A percentile compares a stretch with the other conserved stretches of the same genome.
Evolutionary conservation across 2,888 invertebrate species (phyloP).

Genomic region (Camponotus fellah): DNA sequence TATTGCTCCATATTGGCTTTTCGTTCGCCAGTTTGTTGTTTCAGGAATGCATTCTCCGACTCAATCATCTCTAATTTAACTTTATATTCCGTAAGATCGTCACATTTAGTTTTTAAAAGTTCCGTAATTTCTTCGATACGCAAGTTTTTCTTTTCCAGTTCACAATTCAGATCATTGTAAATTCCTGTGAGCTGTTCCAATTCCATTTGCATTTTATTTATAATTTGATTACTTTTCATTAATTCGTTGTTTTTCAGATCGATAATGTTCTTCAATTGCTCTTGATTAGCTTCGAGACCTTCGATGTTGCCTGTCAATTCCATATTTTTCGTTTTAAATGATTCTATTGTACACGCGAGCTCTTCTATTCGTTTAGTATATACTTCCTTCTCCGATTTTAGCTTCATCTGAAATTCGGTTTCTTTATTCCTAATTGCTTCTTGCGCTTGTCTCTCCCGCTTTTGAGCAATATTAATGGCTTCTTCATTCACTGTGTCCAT

Average conservation of each 20-base stretch:
- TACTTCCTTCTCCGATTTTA: slow-evolving; percentile 74
- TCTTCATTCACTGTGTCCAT: slow-evolving; percentile 61
- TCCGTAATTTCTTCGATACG: slow-evolving; percentile 82
- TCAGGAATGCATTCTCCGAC: slow-evolving; percentile 79
- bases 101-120: slow-evolving; percentile 81
- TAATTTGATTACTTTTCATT: slow-evolving; percentile 83
- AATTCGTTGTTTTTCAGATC: slow-evolving; percentile 81
- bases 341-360: slow-evolving; percentile 72
- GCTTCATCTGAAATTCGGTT: slow-evolving; percentile 74
- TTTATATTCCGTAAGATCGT: slow-evolving; percentile 85
- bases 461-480: slow-evolving; percentile 76
- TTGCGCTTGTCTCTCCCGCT: slow-evolving; percentile 75
- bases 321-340: slow-evolving; percentile 75
- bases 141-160: slow-evolving; percentile 83
- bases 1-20: slow-evolving; percentile 80
- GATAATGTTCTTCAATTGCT: slow-evolving; percentile 82
- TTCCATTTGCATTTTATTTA: slow-evolving; percentile 84
- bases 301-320: slow-evolving; percentile 79
- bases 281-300: slow-evolving; percentile 78
- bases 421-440: slow-evolving; percentile 74
- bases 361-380: slow-evolving; percentile 75
- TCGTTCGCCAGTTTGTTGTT: slow-evolving; percentile 76
- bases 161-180: slow-evolving; percentile 84
- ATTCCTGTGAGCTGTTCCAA: slow-evolving; percentile 83
- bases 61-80: slow-evolving; percentile 78